These are phyloP conservation scores for Lepus europaeus DNA, from an alignment of 2,113 vertebrate genomes.

Conservation along the genomic window DNA sequence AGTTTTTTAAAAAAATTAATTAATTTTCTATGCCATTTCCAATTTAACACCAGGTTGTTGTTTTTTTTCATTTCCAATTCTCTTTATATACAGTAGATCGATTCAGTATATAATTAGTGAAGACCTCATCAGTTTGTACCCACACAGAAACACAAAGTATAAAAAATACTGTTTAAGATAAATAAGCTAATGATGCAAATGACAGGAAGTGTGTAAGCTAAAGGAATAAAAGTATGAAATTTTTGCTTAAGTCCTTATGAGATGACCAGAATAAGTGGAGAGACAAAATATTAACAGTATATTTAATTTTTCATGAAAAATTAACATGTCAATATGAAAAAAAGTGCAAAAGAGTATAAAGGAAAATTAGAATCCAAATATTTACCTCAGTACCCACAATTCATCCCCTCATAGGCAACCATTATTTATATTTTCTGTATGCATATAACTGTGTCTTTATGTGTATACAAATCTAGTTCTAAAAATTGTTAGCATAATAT, in stretches of 20 bases:
- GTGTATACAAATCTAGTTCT: neutral
- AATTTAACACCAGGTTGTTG: too few species aligned
- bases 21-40: too few species aligned
- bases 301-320: neutral
- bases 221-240: neutral
- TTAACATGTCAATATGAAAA: neutral
- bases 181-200: too few species aligned
- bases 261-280: neutral
- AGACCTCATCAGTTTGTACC: too few species aligned
- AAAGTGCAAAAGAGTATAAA: neutral
- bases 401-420: neutral
- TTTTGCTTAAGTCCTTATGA: neutral
- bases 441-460: neutral
- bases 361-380: neutral
- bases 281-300: neutral
- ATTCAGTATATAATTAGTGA: too few species aligned
- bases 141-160: too few species aligned
- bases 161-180: too few species aligned
- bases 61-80: too few species aligned
- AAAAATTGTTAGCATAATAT: neutral
- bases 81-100: too few species aligned
- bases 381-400: neutral
- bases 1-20: too few species aligned
- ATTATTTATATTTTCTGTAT: neutral
- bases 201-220: neutral